These are phyloP conservation scores for Narcine bancroftii DNA, from an alignment of 2,113 vertebrate species.

Conservation along the genomic window DNA sequence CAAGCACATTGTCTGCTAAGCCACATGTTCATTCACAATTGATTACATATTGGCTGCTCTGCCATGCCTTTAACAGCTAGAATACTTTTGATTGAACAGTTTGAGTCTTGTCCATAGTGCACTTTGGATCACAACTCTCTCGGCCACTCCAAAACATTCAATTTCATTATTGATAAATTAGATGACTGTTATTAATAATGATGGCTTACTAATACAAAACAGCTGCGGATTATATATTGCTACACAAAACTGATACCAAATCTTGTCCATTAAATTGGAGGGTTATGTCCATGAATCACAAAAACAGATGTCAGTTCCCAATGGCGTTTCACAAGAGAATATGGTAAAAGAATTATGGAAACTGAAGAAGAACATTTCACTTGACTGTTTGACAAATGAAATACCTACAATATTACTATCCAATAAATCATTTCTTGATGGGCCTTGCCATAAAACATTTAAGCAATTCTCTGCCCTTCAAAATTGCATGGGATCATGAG, in stretches of 20 bases:
- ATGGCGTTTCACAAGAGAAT: conserved; percentile 1
- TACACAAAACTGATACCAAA: conserved; percentile 61
- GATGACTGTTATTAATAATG: conserved; percentile 59
- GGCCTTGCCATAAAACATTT: not conserved
- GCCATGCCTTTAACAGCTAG: not conserved
- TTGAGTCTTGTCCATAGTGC: not conserved
- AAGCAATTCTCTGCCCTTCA: not conserved
- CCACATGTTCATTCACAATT: conserved; percentile 12
- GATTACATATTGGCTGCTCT: not conserved
- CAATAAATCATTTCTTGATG: conserved; percentile 28
- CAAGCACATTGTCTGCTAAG: not conserved
- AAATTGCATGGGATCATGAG: not conserved
- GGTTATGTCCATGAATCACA: conserved; percentile 16
- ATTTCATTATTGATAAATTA: conserved; percentile 37
- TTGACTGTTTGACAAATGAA: conserved; percentile 34
- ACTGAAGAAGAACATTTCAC: conserved; percentile 29
- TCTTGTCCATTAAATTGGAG: conserved; percentile 42
- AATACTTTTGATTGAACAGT: not conserved
- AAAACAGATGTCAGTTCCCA: conserved; percentile 34
- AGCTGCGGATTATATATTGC: conserved; percentile 56
- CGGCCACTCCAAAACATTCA: conserved; percentile 16
- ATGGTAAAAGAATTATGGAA: conserved; percentile 32
- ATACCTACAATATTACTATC: not conserved
- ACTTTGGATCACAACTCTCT: conserved; percentile 7
- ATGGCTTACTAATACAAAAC: conserved; percentile 53